Conservation (phyloP, 1,140 invertebrate species). For the Drosophila pachea region DNA sequence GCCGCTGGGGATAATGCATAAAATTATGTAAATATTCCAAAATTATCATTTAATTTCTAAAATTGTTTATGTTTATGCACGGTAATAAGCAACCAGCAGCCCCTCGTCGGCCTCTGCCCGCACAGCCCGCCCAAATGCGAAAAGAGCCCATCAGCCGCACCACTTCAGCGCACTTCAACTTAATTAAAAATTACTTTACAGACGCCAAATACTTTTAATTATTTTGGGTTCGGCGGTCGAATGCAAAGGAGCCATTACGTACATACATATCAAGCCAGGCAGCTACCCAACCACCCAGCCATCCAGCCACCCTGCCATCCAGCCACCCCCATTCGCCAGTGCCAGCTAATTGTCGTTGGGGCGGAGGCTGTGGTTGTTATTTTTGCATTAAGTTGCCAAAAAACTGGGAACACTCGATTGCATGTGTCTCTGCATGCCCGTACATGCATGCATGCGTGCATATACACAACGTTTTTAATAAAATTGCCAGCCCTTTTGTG, state of each 20-base stretch:
- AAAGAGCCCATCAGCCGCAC: conserved; percentile 26
- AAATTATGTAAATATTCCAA: conserved; percentile 75
- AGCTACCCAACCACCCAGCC: neutral
- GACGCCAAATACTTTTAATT: conserved; percentile 77
- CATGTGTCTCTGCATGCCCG: neutral
- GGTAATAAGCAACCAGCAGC: conserved; percentile 69
- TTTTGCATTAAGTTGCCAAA: conserved; percentile 38
- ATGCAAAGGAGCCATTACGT: conserved; percentile 51
- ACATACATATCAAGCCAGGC: conserved; percentile 17
- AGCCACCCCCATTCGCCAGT: neutral
- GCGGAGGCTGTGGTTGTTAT: conserved; percentile 26
- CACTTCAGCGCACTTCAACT: conserved; percentile 72
- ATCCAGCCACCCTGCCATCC: neutral
- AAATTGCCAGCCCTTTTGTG: conserved; percentile 39
- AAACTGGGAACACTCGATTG: conserved; percentile 29
- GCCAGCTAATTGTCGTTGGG: conserved; percentile 37
- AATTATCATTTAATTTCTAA: conserved; percentile 78
- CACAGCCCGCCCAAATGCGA: neutral
- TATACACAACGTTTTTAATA: conserved; percentile 6
- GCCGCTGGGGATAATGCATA: conserved; percentile 64
- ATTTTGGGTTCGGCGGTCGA: conserved; percentile 74
- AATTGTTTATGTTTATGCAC: conserved; percentile 76
- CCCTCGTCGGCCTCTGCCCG: neutral
- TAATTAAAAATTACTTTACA: conserved; percentile 78
- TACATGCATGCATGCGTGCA: neutral